Percentiles rank a stretch among this genome's conserved stretches.
phyloP scores from a whole-genome alignment of 2,113 vertebrate species.

The Phodopus roborovskii region DNA sequence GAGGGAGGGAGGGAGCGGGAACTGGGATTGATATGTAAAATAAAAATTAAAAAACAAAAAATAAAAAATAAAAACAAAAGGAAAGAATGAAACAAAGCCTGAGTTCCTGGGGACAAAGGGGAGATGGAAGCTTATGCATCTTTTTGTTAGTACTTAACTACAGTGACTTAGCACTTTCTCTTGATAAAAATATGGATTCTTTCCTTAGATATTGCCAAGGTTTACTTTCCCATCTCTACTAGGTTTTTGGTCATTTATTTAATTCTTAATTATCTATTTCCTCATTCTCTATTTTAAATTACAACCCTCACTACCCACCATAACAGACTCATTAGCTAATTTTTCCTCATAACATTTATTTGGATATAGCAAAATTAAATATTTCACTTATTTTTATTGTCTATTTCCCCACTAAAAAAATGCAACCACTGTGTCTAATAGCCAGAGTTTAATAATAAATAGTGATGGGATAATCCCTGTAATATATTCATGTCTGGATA shows the following conservation, averaged over 20 bases:
- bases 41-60: no score
- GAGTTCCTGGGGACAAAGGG: background rate
- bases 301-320: background rate
- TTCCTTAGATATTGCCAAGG: background rate
- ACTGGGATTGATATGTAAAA: no score
- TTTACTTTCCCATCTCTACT: background rate
- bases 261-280: background rate
- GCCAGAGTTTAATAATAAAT: background rate
- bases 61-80: no score
- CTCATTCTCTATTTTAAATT: background rate
- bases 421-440: background rate
- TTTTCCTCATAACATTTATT: background rate
- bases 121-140: background rate
- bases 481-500: background rate
- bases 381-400: background rate
- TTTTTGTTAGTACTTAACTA: background rate
- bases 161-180: background rate
- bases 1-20: no score
- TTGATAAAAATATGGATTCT: background rate
- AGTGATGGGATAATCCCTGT: background rate
- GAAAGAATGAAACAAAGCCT: background rate
- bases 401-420: background rate
- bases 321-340: background rate
- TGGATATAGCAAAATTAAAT: background rate
- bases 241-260: background rate